phyloP scores from a whole-genome alignment of 2,113 vertebrate genomes.

The Cyanistes caeruleus region DNA sequence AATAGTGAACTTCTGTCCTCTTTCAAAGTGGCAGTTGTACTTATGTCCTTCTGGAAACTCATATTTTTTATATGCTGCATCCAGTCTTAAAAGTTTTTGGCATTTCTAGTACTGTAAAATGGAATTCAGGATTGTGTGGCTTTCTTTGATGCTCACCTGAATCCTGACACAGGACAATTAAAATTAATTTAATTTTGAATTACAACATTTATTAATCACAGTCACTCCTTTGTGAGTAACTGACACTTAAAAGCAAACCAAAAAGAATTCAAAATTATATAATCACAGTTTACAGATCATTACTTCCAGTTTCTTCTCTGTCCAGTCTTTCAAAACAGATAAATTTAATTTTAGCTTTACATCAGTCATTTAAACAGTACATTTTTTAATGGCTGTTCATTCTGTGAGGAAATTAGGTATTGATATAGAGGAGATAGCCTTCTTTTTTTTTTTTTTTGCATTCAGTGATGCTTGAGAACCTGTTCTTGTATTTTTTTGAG shows the following conservation, averaged over 20 bases:
- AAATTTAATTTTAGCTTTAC: not conserved
- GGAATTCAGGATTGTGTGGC: not conserved
- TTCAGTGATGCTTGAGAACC: not conserved
- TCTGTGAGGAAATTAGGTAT: not conserved
- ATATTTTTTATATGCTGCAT: not conserved
- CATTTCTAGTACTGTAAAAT: not conserved
- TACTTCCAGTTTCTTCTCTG: not conserved
- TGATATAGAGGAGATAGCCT: not conserved
- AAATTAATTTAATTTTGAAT: not conserved
- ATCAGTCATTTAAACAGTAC: not conserved
- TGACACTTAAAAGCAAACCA: not conserved
- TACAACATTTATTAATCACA: not conserved
- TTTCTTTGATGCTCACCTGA: not conserved
- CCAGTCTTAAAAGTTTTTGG: not conserved
- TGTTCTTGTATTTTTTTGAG: not conserved
- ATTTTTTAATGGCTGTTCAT: not conserved
- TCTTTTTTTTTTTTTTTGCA: not conserved
- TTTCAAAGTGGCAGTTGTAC: not conserved
- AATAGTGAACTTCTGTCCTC: not conserved
- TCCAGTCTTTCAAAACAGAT: not conserved
- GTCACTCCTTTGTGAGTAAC: not conserved
- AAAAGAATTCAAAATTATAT: not conserved
- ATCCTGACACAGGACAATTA: not conserved
- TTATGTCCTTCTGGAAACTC: not conserved
- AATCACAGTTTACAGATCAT: not conserved